Evolutionary conservation across 1,140 invertebrate genomes (phyloP).

Genomic region (Drosophila nigrodunni): DNA sequence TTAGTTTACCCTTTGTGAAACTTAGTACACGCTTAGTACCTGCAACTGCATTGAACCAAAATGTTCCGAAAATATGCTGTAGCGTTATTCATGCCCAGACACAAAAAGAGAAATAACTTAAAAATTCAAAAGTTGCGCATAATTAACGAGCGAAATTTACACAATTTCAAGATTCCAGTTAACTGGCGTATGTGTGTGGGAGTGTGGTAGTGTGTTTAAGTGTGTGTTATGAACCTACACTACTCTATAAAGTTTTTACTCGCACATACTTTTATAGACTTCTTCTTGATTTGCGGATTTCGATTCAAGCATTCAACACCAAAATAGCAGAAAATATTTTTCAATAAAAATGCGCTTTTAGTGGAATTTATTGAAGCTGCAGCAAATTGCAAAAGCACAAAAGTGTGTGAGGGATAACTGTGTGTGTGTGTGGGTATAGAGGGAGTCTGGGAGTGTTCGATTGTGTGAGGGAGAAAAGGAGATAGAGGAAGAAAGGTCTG

Average conservation of each 20-base stretch:
- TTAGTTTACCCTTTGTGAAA: neutral
- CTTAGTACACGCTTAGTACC: neutral
- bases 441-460: no score
- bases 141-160: slow-evolving; percentile 20
- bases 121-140: slow-evolving; percentile 7
- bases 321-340: slow-evolving; percentile 67
- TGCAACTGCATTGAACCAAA: neutral
- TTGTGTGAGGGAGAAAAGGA: neutral
- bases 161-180: slow-evolving; percentile 58
- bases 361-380: slow-evolving; percentile 72
- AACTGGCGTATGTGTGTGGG: slow-evolving; percentile 24
- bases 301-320: slow-evolving; percentile 36
- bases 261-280: neutral
- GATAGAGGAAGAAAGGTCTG: neutral
- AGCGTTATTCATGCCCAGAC: slow-evolving; percentile 37
- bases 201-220: slow-evolving; percentile 8
- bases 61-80: slow-evolving; percentile 23
- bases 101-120: neutral
- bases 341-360: slow-evolving; percentile 75
- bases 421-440: neutral
- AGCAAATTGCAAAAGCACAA: slow-evolving; percentile 34
- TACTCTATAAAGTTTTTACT: neutral
- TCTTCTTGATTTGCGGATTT: slow-evolving; percentile 45
- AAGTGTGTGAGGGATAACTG: neutral
- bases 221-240: slow-evolving; percentile 1